Conservation (phyloP, 2,797 vertebrate genomes). For the Myotis myotis region DNA sequence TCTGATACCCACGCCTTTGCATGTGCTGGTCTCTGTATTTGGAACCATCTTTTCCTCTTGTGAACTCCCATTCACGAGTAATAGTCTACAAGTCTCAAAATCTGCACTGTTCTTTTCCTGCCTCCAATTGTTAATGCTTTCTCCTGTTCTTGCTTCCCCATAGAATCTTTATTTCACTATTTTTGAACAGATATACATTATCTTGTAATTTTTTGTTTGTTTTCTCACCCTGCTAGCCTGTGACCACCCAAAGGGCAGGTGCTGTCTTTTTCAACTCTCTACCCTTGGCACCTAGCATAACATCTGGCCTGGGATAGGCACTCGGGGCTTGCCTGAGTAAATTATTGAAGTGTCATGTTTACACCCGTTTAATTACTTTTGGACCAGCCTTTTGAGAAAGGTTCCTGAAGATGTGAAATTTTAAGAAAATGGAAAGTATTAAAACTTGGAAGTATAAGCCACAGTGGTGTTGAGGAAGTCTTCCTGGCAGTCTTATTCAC, state of each 20-base stretch:
- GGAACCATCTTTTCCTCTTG: neutral
- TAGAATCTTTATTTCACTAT: neutral
- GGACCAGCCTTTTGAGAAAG: conserved; percentile 24
- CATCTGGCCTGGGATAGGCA: neutral
- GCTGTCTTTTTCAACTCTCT: neutral
- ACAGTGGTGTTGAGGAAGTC: neutral
- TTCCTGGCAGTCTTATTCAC: neutral
- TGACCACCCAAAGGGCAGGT: neutral
- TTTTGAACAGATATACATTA: neutral
- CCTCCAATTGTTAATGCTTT: neutral
- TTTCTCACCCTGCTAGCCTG: neutral
- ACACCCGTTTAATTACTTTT: neutral
- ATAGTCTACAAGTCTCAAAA: neutral
- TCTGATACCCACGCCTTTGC: neutral
- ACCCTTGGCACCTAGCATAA: neutral
- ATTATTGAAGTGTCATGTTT: neutral
- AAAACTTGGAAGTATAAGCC: neutral
- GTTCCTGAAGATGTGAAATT: neutral
- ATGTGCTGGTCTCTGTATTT: neutral
- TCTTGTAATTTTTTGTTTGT: conserved; percentile 12
- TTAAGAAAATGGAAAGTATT: conserved; percentile 1
- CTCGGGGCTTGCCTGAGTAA: neutral
- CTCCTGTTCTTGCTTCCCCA: neutral
- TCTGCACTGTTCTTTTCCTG: neutral
- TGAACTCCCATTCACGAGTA: neutral